Base-by-base conservation (phyloP, 1,140 invertebrate genomes). In the Zaprionus tsacasi region DNA sequence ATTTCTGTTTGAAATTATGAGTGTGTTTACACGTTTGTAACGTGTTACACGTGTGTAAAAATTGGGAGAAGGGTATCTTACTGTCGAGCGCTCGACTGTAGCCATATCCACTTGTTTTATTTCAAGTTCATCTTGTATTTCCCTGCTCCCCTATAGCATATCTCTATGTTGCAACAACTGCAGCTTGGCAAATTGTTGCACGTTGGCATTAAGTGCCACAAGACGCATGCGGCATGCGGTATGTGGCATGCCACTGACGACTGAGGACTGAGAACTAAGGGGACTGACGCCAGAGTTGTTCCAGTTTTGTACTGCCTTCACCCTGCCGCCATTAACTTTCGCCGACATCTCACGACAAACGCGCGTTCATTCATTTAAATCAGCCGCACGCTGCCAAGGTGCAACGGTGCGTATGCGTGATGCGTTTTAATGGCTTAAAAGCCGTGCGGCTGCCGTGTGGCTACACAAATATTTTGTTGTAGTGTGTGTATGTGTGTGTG, bases 401-500 rank as follows among this genome's bases (percentile, higher is more conserved):
- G 58, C 63, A 80, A 80, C 78, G 52, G 36, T 63, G 76, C 78
- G 78, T 70, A 80, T 80, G 45, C 61, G 52, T 75, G 64, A 69
- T 77, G 77, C 56, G 45, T 70, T 63, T 73, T 75, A 67, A 74
- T 79, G 40, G 55, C 69, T 66, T 70, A 66, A 73, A 50, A 75
- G 65, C 60, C 59, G 40, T 56, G 55, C 33, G 40, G 60, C 56
- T 58, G 43, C 40, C 43, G 50, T 60, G 54, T 35, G 61, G 35
- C 45, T 61, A 52, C 57, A 58, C 65, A 55, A 69, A 55, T 25
- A 36, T 58, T 68, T 61, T 52, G 25, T 64, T 38, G 36, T 38
- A 21, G 38, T 40, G 38, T 40, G 38, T 13, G 7, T 13, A 1
- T 35, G 7, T 35, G 33, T 35, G 5, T 35, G 33, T 35, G 7